These are phyloP conservation scores for Chrysopilus asiliformis DNA, from an alignment of 2,888 invertebrate genomes.

Conservation along the genomic window DNA sequence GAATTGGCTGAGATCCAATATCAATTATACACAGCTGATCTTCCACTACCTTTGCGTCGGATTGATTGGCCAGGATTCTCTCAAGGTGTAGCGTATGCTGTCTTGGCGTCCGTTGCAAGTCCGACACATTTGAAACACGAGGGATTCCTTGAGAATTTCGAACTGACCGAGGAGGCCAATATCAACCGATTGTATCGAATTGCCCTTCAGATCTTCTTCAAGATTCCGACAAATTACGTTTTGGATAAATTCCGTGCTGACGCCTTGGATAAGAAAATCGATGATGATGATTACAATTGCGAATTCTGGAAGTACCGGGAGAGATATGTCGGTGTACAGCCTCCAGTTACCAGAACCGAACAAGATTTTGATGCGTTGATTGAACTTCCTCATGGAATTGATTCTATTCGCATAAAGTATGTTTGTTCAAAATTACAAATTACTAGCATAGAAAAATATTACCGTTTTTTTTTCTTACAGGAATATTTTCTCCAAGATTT, in stretches of 20 bases:
- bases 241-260: constrained; percentile 33
- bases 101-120: constrained; percentile 26
- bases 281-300: constrained; percentile 46
- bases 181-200: constrained; percentile 29
- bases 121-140: constrained; percentile 23
- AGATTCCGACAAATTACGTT: constrained; percentile 30
- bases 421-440: no score
- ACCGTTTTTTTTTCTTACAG: no score
- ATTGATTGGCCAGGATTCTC: neutral
- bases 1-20: neutral
- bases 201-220: constrained; percentile 30
- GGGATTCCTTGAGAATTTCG: neutral
- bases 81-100: neutral
- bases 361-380: constrained; percentile 59
- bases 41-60: neutral
- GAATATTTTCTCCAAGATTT: constrained; percentile 55
- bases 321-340: constrained; percentile 48
- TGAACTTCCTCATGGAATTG: constrained; percentile 54
- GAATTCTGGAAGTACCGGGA: constrained; percentile 51
- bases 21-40: neutral
- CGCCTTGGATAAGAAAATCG: constrained; percentile 38
- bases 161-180: constrained; percentile 4
- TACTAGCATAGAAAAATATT: no score
- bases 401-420: constrained; percentile 22
- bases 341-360: constrained; percentile 46